phyloP scores from a whole-genome alignment of 2,113 vertebrate species.

The Gopherus evgoodei region DNA sequence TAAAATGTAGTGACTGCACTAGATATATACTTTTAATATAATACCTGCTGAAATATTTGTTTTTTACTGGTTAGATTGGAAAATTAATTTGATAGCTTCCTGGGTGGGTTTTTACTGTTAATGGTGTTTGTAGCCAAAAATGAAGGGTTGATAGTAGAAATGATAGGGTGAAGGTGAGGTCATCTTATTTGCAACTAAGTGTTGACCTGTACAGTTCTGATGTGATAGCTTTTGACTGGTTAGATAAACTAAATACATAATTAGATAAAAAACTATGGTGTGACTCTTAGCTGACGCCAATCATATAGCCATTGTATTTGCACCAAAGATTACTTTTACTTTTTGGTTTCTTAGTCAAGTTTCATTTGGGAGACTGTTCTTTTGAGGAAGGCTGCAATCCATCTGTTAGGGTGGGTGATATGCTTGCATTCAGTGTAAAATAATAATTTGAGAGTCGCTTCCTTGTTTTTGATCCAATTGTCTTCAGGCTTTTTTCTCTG shows the following conservation, averaged over 20 bases:
- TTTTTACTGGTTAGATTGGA: conserved; percentile 76
- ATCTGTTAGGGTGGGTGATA: not conserved
- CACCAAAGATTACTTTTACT: not conserved
- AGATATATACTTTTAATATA: conserved; percentile 50
- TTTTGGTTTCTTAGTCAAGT: not conserved
- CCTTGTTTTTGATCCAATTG: not conserved
- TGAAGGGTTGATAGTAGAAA: conserved; percentile 71
- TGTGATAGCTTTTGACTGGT: conserved; percentile 46
- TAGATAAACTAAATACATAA: conserved; percentile 54
- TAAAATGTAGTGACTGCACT: conserved; percentile 64
- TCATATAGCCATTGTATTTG: not conserved
- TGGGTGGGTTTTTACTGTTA: conserved; percentile 73
- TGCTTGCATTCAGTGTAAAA: not conserved
- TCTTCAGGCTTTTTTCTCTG: not conserved
- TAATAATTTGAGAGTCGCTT: not conserved
- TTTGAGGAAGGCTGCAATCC: not conserved
- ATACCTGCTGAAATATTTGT: conserved; percentile 71
- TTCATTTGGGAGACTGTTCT: not conserved
- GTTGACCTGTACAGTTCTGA: conserved; percentile 27
- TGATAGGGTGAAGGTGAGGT: conserved; percentile 77
- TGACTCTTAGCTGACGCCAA: not conserved
- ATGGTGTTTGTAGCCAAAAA: conserved; percentile 68
- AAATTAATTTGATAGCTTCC: conserved; percentile 77
- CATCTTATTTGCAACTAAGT: conserved; percentile 39
- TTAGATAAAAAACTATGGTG: conserved; percentile 34